phyloP scores from a whole-genome alignment of 2,888 invertebrate genomes.

The Sarcophaga caerulescens region DNA sequence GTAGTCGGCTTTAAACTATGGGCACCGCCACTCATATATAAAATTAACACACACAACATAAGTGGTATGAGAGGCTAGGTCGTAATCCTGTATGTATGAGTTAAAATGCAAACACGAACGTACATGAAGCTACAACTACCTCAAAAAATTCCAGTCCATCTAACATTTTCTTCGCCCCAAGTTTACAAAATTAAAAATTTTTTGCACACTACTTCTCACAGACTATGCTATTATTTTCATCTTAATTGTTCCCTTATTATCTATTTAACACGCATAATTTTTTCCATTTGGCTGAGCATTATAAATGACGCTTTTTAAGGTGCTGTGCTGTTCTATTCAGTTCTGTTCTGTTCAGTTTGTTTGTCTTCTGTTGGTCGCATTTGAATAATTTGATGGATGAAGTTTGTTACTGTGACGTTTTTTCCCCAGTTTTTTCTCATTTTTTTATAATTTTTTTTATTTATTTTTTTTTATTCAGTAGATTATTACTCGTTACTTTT shows the following conservation, averaged over 20 bases:
- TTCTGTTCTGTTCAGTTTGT: background rate
- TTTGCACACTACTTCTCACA: background rate
- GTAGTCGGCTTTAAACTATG: too few relatives aligned
- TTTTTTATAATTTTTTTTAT: background rate
- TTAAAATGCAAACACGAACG: too few relatives aligned
- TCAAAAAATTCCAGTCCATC: too few relatives aligned
- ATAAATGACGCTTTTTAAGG: constrained; percentile 2
- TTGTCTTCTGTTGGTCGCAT: background rate
- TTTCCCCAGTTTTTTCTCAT: background rate
- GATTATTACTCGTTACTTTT: constrained; percentile 5
- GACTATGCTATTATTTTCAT: background rate
- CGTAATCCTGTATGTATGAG: too few relatives aligned
- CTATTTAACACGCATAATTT: background rate
- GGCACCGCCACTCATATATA: too few relatives aligned
- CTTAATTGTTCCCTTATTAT: background rate
- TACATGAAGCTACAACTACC: too few relatives aligned
- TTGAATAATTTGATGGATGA: constrained; percentile 42
- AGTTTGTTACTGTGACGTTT: background rate
- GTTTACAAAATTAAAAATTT: background rate
- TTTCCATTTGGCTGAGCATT: constrained; percentile 17
- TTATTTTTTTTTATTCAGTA: background rate
- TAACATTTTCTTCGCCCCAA: background rate
- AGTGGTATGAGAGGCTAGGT: too few relatives aligned
- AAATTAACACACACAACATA: too few relatives aligned
- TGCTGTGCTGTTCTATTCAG: background rate